A percentile compares a stretch with the other conserved stretches of the same genome.
phyloP scores from a whole-genome alignment of 1,140 invertebrate species.

The Trichoplusia ni region DNA sequence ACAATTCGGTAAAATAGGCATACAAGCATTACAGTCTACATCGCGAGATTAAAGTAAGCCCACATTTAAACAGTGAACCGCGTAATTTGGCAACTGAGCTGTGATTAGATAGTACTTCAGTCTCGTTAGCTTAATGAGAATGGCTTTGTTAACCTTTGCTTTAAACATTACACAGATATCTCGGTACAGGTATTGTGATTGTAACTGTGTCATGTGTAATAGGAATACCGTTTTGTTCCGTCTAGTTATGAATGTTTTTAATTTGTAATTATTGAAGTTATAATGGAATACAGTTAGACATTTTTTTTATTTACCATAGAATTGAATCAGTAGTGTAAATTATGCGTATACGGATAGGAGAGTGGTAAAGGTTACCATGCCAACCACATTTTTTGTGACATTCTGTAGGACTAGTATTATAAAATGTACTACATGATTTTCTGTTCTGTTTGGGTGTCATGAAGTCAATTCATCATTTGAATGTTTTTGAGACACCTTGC shows the following conservation, averaged over 20 bases:
- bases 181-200: constrained; percentile 28
- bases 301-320: too few species aligned
- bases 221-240: background rate
- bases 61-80: constrained; percentile 72
- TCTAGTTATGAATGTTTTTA: background rate
- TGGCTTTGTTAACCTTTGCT: constrained; percentile 66
- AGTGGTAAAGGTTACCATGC: too few species aligned
- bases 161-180: constrained; percentile 38
- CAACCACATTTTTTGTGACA: too few species aligned
- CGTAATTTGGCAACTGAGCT: constrained; percentile 78
- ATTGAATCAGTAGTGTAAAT: too few species aligned
- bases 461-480: too few species aligned
- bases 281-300: too few species aligned
- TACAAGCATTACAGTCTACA: constrained; percentile 44
- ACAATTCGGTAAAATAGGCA: constrained; percentile 24
- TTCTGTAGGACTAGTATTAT: too few species aligned
- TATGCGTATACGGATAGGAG: too few species aligned
- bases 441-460: too few species aligned
- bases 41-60: constrained; percentile 73
- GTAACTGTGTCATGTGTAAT: constrained; percentile 12
- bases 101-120: constrained; percentile 78
- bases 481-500: too few species aligned
- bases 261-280: background rate
- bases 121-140: constrained; percentile 75
- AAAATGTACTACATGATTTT: too few species aligned